Base-by-base conservation (phyloP, 2,113 vertebrate genomes). In the Zeus faber region DNA sequence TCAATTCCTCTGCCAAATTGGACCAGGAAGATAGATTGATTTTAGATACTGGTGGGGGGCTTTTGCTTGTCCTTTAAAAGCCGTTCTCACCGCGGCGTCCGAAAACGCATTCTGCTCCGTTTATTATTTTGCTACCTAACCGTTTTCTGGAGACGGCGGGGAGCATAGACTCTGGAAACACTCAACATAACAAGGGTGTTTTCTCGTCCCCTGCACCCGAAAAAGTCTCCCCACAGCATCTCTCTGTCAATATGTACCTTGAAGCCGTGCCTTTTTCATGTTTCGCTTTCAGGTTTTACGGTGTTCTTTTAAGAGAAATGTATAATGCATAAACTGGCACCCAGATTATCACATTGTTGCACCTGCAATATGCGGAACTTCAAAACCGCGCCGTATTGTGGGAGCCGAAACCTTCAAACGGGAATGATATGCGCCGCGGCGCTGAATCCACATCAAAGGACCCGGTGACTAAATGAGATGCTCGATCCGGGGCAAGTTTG, bases 271-370 rank as follows among this genome's bases (percentile, higher is more conserved):
- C 72, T 78, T 79, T 76, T 82, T 74, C 70, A 67, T 71, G 70
- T 82, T 83, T 68, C 54, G 76, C 75, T 79, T 76, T 76, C 73
- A 80, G 70, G 75, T 8, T n/a, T 77, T 65, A 78, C 64, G 70
- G 59, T 74, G 62, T 76, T 78, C 66, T 81, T 87, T 83, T 80
- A 77, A 78, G 70, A 65, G 67, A 59, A 68, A 84, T 82, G 83
- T 77, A 80, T 84, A 76, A 84, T 85, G 81, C 77, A 85, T 84
- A 77, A 80, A 65, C 43, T 6, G 18, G 22, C 62, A 58, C 76
- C 57, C 62, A 77, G 79, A 86, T 87, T 82, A 87, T 85, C 77
- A 75, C 76, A 81, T 77, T 84, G 77, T 81, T 79, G 81, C 84
- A 74, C 76, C 77, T 77, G 79, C 79, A 72, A 79, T 82, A 80